Evolutionary conservation across 2,797 vertebrate genomes (phyloP).

Genomic region (Varecia variegata): DNA sequence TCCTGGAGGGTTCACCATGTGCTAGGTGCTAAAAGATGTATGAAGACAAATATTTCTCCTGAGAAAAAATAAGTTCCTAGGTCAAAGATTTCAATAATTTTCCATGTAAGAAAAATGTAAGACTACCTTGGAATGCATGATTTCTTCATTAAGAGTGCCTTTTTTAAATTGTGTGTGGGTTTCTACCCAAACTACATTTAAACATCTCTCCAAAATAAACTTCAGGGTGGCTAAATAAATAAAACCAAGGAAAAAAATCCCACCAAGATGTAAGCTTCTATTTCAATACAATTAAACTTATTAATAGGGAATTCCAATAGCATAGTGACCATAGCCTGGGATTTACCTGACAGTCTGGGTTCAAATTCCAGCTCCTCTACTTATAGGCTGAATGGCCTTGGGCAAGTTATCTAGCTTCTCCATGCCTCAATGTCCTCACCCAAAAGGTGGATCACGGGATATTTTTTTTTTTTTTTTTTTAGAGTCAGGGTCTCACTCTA

Average conservation of each 20-base stretch:
- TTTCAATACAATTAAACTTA: not conserved
- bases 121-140: not conserved
- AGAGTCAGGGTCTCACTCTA: not conserved
- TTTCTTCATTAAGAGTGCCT: conserved; percentile 24
- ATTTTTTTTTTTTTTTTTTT: not conserved
- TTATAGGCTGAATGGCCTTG: not conserved
- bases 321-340: not conserved
- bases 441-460: not conserved
- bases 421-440: not conserved
- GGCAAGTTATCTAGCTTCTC: not conserved
- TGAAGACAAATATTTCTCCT: not conserved
- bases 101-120: conserved; percentile 18
- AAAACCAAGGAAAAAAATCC: not conserved
- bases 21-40: not conserved
- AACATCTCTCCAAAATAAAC: conserved; percentile 41
- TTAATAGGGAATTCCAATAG: not conserved
- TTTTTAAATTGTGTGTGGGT: conserved; percentile 1
- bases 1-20: not conserved
- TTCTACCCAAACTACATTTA: conserved; percentile 44
- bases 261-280: conserved; percentile 32
- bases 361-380: not conserved
- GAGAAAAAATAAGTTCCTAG: conserved; percentile 41
- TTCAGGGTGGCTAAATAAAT: not conserved
- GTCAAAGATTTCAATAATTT: conserved; percentile 43
- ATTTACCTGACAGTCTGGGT: not conserved